phyloP scores from a whole-genome alignment of 2,888 invertebrate genomes.

The Ptychoptera contaminata region DNA sequence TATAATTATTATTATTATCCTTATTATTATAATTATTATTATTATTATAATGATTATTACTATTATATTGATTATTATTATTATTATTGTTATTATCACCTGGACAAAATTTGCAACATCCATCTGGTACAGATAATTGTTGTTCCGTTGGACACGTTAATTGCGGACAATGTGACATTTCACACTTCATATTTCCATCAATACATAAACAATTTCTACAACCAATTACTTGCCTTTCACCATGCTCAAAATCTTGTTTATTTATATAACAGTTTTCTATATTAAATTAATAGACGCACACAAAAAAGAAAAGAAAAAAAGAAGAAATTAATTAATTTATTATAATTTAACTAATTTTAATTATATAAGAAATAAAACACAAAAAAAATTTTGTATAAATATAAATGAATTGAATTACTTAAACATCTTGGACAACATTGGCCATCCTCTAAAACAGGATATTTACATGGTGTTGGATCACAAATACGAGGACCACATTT shows the following conservation, averaged over 20 bases:
- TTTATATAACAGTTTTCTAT: slow-evolving; percentile 56
- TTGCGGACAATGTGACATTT: slow-evolving; percentile 57
- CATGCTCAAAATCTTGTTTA: slow-evolving; percentile 62
- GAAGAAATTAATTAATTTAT: background rate
- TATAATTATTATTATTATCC: slow-evolving; percentile 1
- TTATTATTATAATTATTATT: slow-evolving; percentile 2
- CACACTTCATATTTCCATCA: slow-evolving; percentile 68
- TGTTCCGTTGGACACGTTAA: slow-evolving; percentile 60
- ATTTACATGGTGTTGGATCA: slow-evolving; percentile 59
- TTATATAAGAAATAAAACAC: background rate
- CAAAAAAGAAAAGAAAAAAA: slow-evolving; percentile 6
- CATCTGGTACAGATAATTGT: slow-evolving; percentile 67
- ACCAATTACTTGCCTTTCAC: slow-evolving; percentile 51
- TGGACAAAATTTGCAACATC: slow-evolving; percentile 83
- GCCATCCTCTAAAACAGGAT: slow-evolving; percentile 60
- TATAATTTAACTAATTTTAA: background rate
- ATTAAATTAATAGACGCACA: slow-evolving; percentile 15
- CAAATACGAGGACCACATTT: slow-evolving; percentile 72
- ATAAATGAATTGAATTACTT: slow-evolving; percentile 41
- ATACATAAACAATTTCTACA: slow-evolving; percentile 72
- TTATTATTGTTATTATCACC: slow-evolving; percentile 35
- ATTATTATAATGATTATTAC: slow-evolving; percentile 3
- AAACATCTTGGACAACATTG: slow-evolving; percentile 78
- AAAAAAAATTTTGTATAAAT: slow-evolving; percentile 3
- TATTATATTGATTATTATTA: slow-evolving; percentile 4